Evolutionary conservation across 2,888 invertebrate species (phyloP), one percentile per base, ranked within the genome.

Genomic region (Brenthis ino): DNA sequence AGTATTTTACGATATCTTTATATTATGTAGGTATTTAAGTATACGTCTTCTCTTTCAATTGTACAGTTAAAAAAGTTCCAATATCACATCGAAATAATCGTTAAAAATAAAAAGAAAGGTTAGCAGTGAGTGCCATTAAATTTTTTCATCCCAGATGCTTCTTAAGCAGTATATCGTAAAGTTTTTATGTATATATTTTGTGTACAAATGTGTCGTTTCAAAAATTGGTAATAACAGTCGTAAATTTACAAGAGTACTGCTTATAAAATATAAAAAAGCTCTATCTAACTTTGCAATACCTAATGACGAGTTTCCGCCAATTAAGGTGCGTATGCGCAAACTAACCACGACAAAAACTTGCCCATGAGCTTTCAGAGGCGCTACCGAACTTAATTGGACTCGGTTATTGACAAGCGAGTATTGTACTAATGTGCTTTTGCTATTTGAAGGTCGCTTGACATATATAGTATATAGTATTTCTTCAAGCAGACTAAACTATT

Each of bases 381-480:
- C 91, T 90, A 87, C 89, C 88, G 86, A 89, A 88, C 87, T 89
- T 91, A 91, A 92, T 91, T 92, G 89, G 89, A 82, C 80, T 77
- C 77, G 75, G 76, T 86, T 87, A 87, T 86, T 83, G 88, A 81
- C 83, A 85, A 82, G 77, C 82, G 82, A 82, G 84, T 84, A 85
- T 82, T 83, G 85, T 82, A 78, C 81, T 80, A 81, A 74, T 74
- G 77, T 77, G 77, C 75, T 79, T 79, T 79, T 80, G 77, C 79
- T 83, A 82, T 85, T 82, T 82, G 87, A 89, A 89, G 88, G 87
- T 84, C 86, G 76, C 65, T 71, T 58, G 64, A 68, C 68, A 70
- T 72, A 72, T 67, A 70, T 65, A 68, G 65, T n/a, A 64, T 53
- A 64, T 51, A 48, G 57, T 64, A 48, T 63, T 63, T 68, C 64